These are phyloP conservation scores for Darevskia mixta DNA, from an alignment of 2,797 vertebrate genomes.

Conservation along the genomic window DNA sequence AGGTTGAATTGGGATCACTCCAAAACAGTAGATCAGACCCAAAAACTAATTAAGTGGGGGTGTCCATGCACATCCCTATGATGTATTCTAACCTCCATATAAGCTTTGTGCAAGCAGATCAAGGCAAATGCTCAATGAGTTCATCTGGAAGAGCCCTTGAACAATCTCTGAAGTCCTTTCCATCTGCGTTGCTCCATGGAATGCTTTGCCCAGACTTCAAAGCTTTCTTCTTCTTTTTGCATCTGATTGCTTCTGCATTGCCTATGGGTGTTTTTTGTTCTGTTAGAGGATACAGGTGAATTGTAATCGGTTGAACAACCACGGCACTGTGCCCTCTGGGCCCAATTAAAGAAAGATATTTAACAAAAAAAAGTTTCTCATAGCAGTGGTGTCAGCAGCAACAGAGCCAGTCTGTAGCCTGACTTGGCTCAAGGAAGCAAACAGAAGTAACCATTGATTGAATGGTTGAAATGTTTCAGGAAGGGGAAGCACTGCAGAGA, in stretches of 20 bases:
- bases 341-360: neutral
- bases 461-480: neutral
- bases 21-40: no score
- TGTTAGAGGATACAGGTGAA: rapidly evolving
- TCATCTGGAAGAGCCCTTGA: no score
- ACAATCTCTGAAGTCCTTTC: no score
- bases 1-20: no score
- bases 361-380: rapidly evolving
- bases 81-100: no score
- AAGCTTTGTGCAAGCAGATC: no score
- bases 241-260: neutral
- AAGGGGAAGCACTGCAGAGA: neutral
- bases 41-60: no score
- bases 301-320: neutral
- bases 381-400: rapidly evolving
- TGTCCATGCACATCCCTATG: no score
- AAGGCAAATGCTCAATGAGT: no score
- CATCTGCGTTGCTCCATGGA: no score
- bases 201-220: rapidly evolving
- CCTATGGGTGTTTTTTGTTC: neutral
- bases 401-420: slow-evolving; percentile 50
- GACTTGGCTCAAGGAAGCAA: slow-evolving; percentile 6
- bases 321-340: neutral
- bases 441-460: neutral
- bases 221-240: rapidly evolving